These are phyloP conservation scores for Hirtodrosophila cameraria DNA, from an alignment of 2,888 invertebrate species.

Conservation along the genomic window DNA sequence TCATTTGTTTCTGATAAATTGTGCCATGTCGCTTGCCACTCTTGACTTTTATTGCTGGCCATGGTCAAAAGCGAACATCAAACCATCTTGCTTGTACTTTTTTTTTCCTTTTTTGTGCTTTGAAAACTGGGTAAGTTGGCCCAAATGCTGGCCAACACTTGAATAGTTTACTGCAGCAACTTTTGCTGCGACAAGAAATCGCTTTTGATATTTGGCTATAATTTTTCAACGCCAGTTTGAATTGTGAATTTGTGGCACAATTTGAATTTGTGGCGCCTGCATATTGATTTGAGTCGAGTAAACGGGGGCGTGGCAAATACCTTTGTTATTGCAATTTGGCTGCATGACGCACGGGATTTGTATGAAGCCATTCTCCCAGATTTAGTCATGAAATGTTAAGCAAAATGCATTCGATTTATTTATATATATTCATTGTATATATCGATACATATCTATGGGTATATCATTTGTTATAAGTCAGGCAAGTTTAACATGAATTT, in stretches of 20 bases:
- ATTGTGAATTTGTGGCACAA: slow-evolving; percentile 19
- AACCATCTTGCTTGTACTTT: slow-evolving; percentile 31
- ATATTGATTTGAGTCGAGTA: slow-evolving; percentile 4
- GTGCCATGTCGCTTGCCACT: slow-evolving; percentile 69
- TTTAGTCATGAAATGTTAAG: slow-evolving; percentile 10
- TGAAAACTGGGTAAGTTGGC: slow-evolving; percentile 47
- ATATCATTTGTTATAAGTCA: slow-evolving; percentile 1
- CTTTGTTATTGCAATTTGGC: slow-evolving; percentile 48
- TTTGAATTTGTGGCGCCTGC: slow-evolving; percentile 15
- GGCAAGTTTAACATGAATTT: not conserved
- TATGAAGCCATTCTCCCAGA: slow-evolving; percentile 12
- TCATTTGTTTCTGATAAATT: slow-evolving; percentile 78
- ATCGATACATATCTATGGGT: not conserved
- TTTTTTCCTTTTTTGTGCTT: slow-evolving; percentile 8
- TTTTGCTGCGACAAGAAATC: slow-evolving; percentile 2
- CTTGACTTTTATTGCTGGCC: slow-evolving; percentile 79
- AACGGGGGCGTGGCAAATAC: slow-evolving; percentile 40
- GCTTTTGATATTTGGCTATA: slow-evolving; percentile 43
- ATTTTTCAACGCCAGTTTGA: slow-evolving; percentile 52
- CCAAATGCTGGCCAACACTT: slow-evolving; percentile 10
- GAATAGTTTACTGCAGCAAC: not conserved
- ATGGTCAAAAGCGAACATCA: slow-evolving; percentile 56
- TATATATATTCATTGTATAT: not conserved
- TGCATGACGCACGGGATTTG: slow-evolving; percentile 66
- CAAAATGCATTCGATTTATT: slow-evolving; percentile 1